A percentile compares a stretch with the other conserved stretches of the same genome.
phyloP scores from a whole-genome alignment of 2,113 vertebrate genomes.

The Centrocercus urophasianus region DNA sequence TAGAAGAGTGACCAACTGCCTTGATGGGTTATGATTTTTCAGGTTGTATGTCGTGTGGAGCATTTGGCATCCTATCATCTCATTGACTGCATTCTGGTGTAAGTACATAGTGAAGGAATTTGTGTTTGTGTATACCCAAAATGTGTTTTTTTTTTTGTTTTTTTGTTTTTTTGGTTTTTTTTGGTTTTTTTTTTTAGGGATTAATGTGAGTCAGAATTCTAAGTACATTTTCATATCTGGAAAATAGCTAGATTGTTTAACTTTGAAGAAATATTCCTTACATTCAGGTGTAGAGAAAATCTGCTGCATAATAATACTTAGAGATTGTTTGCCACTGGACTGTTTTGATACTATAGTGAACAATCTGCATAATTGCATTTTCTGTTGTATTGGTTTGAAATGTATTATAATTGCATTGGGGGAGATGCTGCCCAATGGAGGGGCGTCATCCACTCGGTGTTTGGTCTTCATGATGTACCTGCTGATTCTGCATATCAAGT shows the following conservation, averaged over 20 bases:
- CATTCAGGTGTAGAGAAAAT: neutral
- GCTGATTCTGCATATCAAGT: neutral
- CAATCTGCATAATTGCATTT: neutral
- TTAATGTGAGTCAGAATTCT: neutral
- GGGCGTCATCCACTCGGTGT: neutral
- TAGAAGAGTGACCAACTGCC: neutral
- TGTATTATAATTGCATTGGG: neutral
- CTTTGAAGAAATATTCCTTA: neutral
- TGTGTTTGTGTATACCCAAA: neutral
- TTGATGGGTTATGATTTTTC: neutral
- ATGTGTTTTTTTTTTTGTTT: neutral
- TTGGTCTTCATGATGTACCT: neutral
- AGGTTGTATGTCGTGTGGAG: fast-evolving
- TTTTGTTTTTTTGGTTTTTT: neutral
- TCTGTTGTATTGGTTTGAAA: neutral
- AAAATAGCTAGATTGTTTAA: neutral
- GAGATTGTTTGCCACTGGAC: neutral
- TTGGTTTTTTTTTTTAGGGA: neutral
- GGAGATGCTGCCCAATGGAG: neutral
- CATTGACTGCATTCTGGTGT: neutral
- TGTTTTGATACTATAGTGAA: neutral
- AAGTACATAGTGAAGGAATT: neutral
- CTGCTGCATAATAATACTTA: neutral
- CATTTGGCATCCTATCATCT: fast-evolving
- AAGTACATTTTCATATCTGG: neutral